These are phyloP conservation scores for Drosophila buzzatii DNA, from an alignment of 2,888 invertebrate genomes.

Conservation along the genomic window DNA sequence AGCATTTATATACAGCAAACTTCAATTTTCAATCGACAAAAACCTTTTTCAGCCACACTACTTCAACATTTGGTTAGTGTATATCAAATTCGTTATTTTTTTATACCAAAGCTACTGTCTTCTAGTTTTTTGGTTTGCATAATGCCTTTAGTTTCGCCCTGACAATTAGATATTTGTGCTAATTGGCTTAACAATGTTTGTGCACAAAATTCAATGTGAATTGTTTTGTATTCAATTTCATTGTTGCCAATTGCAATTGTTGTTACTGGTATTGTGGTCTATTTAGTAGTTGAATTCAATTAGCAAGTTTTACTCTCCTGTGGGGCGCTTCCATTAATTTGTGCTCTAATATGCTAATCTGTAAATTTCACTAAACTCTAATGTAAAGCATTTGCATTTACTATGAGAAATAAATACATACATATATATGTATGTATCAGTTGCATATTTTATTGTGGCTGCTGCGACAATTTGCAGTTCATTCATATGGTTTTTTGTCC, in stretches of 20 bases:
- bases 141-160: conserved; percentile 28
- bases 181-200: conserved; percentile 62
- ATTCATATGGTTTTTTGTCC: conserved; percentile 40
- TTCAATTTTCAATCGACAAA: too few species aligned
- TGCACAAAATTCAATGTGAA: conserved; percentile 31
- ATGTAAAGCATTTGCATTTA: conserved; percentile 21
- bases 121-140: conserved; percentile 8
- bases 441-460: conserved; percentile 3
- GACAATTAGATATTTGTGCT: conserved; percentile 55
- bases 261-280: conserved; percentile 28
- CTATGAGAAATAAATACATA: neutral
- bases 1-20: too few species aligned
- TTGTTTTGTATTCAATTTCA: conserved; percentile 25
- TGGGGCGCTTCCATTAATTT: conserved; percentile 43
- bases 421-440: neutral
- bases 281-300: conserved; percentile 57
- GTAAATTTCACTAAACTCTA: conserved; percentile 46
- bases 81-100: conserved; percentile 6
- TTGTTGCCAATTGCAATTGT: conserved; percentile 16
- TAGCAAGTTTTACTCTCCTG: conserved; percentile 58
- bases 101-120: too few species aligned
- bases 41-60: neutral
- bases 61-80: neutral
- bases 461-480: conserved; percentile 54
- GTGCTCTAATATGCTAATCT: conserved; percentile 63